Base-by-base conservation (phyloP, 1,140 invertebrate genomes). In the Trichonephila clavipes region DNA sequence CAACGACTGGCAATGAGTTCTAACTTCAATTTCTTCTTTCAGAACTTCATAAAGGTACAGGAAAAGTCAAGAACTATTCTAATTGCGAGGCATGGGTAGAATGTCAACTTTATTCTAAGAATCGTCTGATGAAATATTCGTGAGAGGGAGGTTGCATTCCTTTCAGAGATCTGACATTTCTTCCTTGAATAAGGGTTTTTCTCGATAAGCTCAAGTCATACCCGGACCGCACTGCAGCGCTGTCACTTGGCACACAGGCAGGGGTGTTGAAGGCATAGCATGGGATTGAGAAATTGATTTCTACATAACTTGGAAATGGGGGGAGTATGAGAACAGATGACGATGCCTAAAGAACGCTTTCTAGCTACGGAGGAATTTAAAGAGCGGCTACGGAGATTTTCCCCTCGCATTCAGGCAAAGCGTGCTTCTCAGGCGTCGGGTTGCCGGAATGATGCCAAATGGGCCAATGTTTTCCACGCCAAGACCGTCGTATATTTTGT, bases 241-340 rank as follows among this genome's bases (percentile, higher is more conserved):
- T 87, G 85, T 87, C 59, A 64, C 51, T 51, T 86, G 40, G 40
- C 51, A 51, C 51, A 51, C 51, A 51, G 51, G 51, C 51, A 51
- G 21, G 83, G 44, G 34, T 82, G 34, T 82, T 34, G 81, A 82
- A 34, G 81, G 21, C 44, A 51, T 58, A 34, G 24, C n/a, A 19
- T 19, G 18, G 72, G 28, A 28, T 2, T 12, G 19, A 89, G 62
- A 77, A 89, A 89, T 89, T 89, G 88, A 89, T 89, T 89, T 89
- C 88, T 89, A 89, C 66, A 89, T 77, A 89, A 89, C 88, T 89
- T 51, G 24, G 88, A 59, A 44, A 62, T 62, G 61, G 62, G 21
- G 28, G 85, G 51, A 51, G 51, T 51, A 51, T 28, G 21, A 72
- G 21, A 19, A 19, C 8, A n/a, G 28, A 66, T 21, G 64, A 69